These are phyloP conservation scores for Anoplolepis gracilipes DNA, from an alignment of 1,140 invertebrate genomes.

Conservation along the genomic window DNA sequence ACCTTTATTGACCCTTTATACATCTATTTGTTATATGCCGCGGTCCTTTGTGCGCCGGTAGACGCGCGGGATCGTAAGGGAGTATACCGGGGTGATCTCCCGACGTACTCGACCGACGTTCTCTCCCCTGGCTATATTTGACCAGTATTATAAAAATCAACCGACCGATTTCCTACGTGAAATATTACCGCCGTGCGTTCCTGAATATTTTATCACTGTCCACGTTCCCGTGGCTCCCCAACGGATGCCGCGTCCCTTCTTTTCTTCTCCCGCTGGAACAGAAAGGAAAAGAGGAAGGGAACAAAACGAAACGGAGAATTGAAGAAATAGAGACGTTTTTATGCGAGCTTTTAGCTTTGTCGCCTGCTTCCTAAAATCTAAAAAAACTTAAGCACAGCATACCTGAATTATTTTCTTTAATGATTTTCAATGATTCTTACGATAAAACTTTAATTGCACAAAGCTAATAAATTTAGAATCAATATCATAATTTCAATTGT, in stretches of 20 bases:
- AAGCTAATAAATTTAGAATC: not conserved
- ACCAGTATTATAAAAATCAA: conserved; percentile 87
- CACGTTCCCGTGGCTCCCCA: conserved; percentile 72
- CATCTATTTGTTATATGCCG: conserved; percentile 86
- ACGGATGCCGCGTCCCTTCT: conserved; percentile 55
- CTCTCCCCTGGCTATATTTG: conserved; percentile 85
- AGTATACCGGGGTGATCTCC: conserved; percentile 73
- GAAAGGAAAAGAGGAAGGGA: not conserved
- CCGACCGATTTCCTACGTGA: conserved; percentile 86
- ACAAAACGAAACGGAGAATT: conserved; percentile 46
- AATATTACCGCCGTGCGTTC: conserved; percentile 84
- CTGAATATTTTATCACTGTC: conserved; percentile 86
- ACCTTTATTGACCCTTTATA: conserved; percentile 87
- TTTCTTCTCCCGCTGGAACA: conserved; percentile 44
- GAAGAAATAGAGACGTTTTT: conserved; percentile 5
- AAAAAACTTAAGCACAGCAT: not conserved
- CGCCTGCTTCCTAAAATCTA: conserved; percentile 29
- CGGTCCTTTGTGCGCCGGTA: conserved; percentile 83
- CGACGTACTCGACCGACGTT: conserved; percentile 72
- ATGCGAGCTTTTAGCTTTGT: conserved; percentile 57
- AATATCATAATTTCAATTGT: not conserved
- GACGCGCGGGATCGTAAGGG: conserved; percentile 75
- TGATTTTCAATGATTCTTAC: not conserved
- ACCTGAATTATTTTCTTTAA: not conserved
- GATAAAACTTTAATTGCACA: not conserved